Evolutionary conservation across 2,888 invertebrate genomes (phyloP).

Genomic region (Herminia tarsipennalis): DNA sequence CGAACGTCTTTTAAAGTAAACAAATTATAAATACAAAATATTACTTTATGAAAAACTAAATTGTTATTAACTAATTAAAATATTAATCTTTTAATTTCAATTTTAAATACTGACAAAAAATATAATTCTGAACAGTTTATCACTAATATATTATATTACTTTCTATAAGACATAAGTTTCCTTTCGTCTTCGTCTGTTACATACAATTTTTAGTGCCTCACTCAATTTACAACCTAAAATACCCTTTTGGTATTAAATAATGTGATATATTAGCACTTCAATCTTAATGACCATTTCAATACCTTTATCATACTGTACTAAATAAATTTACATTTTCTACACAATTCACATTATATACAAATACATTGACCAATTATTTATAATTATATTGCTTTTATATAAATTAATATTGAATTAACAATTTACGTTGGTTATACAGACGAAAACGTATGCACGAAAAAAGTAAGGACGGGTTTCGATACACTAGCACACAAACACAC

Average conservation of each 20-base stretch:
- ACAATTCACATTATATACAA: slow-evolving; percentile 50
- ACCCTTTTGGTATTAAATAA: slow-evolving; percentile 14
- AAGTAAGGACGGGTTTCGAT: slow-evolving; percentile 40
- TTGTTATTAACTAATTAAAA: slow-evolving; percentile 22
- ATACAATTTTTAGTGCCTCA: slow-evolving; percentile 26
- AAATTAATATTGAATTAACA: slow-evolving; percentile 33
- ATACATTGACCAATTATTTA: slow-evolving; percentile 39
- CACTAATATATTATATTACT: slow-evolving; percentile 8
- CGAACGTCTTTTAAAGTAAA: slow-evolving; percentile 20
- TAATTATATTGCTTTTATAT: slow-evolving; percentile 49
- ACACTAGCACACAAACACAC: slow-evolving; percentile 39
- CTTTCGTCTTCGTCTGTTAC: slow-evolving; percentile 13
- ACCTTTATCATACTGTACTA: slow-evolving; percentile 25
- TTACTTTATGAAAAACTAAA: slow-evolving; percentile 17
- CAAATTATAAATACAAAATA: slow-evolving; percentile 17
- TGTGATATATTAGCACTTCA: slow-evolving; percentile 21
- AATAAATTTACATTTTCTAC: slow-evolving; percentile 51
- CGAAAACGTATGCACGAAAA: slow-evolving; percentile 28
- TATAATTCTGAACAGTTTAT: slow-evolving; percentile 21
- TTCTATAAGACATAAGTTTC: slow-evolving; percentile 7
- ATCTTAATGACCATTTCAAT: slow-evolving; percentile 9
- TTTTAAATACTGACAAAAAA: slow-evolving; percentile 44
- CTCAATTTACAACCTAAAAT: slow-evolving; percentile 19
- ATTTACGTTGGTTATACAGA: slow-evolving; percentile 23
- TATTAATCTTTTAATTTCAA: slow-evolving; percentile 23